Conservation (phyloP, 2,113 vertebrate species). For the Pavo muticus region DNA sequence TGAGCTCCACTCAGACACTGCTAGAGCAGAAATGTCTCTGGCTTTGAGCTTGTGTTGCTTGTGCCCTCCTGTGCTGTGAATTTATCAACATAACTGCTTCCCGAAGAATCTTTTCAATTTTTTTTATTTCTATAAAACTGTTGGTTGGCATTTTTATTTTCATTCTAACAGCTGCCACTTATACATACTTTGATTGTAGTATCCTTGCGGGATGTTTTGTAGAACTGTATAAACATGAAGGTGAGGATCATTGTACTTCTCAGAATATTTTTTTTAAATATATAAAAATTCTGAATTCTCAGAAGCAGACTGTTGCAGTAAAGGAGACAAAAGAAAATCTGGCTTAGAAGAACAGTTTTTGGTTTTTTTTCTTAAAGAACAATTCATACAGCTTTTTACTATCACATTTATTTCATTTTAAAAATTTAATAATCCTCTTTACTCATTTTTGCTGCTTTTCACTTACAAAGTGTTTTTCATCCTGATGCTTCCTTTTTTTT, state of each 20-base stretch:
- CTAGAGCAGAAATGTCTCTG: background rate
- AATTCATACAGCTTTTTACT: background rate
- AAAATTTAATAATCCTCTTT: background rate
- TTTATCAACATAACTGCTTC: background rate
- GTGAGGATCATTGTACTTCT: background rate
- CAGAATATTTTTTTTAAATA: background rate
- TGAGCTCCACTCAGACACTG: background rate
- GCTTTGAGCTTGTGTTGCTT: background rate
- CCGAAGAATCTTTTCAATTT: background rate
- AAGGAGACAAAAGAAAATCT: background rate
- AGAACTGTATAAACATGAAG: background rate
- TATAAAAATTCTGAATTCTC: background rate
- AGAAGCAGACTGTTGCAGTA: background rate
- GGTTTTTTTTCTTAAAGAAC: background rate
- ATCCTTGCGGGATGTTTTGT: background rate
- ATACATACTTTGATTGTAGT: background rate
- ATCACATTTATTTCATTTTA: background rate
- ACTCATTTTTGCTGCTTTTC: background rate
- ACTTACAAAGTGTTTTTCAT: background rate
- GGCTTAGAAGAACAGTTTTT: background rate
- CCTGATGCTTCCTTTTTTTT: background rate
- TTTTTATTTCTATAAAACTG: background rate
- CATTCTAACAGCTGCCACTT: background rate
- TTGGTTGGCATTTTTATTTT: background rate
- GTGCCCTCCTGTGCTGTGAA: background rate